Base-by-base conservation (phyloP, 2,888 invertebrate species). In the Pasiphila rectangulata region DNA sequence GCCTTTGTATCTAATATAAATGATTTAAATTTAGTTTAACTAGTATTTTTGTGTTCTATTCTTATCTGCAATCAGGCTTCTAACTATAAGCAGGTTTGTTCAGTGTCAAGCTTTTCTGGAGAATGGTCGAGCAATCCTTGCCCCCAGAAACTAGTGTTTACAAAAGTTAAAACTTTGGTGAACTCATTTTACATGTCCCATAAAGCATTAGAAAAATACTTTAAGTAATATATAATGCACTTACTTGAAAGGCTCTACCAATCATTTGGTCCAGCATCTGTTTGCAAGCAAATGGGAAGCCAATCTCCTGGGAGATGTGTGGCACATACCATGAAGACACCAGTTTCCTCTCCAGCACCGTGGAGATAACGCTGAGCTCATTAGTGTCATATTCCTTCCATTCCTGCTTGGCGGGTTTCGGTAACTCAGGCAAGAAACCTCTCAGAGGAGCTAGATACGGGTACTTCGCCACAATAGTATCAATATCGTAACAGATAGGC, bases 261-360 rank as follows among this genome's bases (percentile, higher is more conserved):
- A 89, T 83, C 70, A 88, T 85, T 59, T 88, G 87, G 67, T 89
- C 89, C 58, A 89, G 57, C 73, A 89, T 71, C 57, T 89, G 88
- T 52, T 89, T 89, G 55, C 89, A 89, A 0, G 87, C 87, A 55
- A 88, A 89, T 0, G 89, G 89, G 54, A 89, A 89, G 1, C 87
- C 79, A 13, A 89, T 89, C 56, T 89, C 89, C 51, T 84, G 76
- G 0, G 89, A 89, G 29, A 89, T 82, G 40, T 82, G 84, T 1
- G 81, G 73, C 43, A 85, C 65, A 46, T 89, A 89, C 89, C 89
- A 89, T 0, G 89, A 86, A 1, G 89, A 89, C 10, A 89, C 84
- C 36, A 88, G 60, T 51, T 76, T 85, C 32, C 75, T 70, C 52
- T 89, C 87, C 50, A 89, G 52, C 21, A 88, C 89, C 2, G 84